These are phyloP conservation scores for Hydropsyche tenuis DNA, from an alignment of 1,140 invertebrate genomes.

Conservation along the genomic window DNA sequence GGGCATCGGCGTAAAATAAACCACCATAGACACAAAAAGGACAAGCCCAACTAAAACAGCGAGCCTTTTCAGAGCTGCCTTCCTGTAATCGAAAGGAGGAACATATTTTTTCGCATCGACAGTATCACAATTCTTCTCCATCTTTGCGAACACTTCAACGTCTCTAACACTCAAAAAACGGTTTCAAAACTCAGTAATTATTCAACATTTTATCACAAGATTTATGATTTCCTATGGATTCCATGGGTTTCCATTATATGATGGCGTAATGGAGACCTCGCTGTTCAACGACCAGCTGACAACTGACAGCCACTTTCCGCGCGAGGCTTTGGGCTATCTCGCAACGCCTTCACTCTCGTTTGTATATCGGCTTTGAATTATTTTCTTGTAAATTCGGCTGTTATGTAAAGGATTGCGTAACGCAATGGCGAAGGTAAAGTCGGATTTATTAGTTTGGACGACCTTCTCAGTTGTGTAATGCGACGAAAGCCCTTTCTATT, in stretches of 20 bases:
- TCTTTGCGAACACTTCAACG: background rate
- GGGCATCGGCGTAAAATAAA: constrained; percentile 47
- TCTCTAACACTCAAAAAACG: no score
- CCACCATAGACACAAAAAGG: constrained; percentile 34
- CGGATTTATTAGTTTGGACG: no score
- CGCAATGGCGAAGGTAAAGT: no score
- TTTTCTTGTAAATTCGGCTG: background rate
- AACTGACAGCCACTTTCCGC: constrained; percentile 3
- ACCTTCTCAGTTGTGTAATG: no score
- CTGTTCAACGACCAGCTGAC: constrained; percentile 7
- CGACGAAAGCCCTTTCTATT: no score
- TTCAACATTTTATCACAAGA: no score
- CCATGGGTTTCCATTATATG: no score
- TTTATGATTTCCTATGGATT: no score
- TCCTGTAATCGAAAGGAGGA: constrained; percentile 38
- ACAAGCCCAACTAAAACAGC: constrained; percentile 33
- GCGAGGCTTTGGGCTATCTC: background rate
- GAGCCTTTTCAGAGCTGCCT: constrained; percentile 33
- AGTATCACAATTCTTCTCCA: background rate
- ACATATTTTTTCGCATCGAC: constrained; percentile 3
- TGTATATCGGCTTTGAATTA: no score
- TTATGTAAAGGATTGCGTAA: background rate
- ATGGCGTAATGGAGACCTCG: no score
- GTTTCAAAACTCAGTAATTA: no score
- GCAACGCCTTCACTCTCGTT: background rate